A percentile compares a stretch with the other conserved stretches of the same genome.
phyloP scores from a whole-genome alignment of 2,797 vertebrate species.

The Myioborus melanocephalus region DNA sequence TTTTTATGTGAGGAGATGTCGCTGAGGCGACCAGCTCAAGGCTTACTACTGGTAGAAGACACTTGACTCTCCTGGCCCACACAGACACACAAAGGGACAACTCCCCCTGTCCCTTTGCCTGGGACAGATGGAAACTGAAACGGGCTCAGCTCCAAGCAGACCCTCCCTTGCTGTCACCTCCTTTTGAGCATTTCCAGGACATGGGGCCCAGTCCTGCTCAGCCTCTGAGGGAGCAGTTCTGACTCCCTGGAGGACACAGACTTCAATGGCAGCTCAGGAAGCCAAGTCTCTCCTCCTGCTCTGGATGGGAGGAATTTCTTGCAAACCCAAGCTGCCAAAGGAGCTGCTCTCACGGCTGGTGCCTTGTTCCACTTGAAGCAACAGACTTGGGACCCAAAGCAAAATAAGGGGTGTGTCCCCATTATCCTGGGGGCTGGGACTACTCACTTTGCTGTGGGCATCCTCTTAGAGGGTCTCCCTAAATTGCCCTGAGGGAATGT shows the following conservation, averaged over 20 bases:
- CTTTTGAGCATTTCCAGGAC: neutral
- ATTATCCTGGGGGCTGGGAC: neutral
- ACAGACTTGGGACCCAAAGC: neutral
- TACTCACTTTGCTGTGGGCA: neutral
- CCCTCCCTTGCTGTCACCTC: neutral
- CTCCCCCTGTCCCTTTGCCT: neutral
- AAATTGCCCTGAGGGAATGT: neutral
- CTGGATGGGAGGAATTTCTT: neutral
- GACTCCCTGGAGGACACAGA: neutral
- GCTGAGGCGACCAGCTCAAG: neutral
- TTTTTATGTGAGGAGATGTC: neutral
- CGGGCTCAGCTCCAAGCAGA: accelerated
- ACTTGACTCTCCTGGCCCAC: neutral
- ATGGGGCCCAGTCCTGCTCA: neutral
- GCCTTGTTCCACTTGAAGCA: neutral
- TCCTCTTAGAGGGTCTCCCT: neutral
- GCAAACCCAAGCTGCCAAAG: neutral
- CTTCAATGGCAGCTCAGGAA: neutral
- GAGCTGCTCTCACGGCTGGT: neutral
- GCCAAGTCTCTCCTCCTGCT: neutral
- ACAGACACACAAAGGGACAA: neutral
- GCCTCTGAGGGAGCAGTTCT: neutral
- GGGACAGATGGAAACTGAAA: neutral
- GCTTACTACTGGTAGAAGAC: neutral
- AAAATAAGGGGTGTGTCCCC: neutral